These are phyloP conservation scores for Acanthacorydalis orientalis DNA, from an alignment of 2,888 invertebrate genomes.

Conservation along the genomic window DNA sequence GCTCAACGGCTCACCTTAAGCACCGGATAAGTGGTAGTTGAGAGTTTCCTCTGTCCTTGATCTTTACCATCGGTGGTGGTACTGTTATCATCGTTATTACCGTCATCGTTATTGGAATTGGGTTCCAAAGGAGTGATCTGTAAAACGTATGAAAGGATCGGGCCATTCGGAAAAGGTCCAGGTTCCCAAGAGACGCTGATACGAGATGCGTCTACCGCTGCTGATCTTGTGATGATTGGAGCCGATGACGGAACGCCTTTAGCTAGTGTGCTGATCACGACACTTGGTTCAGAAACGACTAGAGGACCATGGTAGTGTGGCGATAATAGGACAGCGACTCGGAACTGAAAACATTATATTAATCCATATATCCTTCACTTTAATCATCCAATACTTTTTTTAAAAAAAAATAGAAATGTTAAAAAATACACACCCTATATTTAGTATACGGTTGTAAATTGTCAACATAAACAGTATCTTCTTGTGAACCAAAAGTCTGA, in stretches of 20 bases:
- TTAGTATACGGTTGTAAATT: conserved; percentile 75
- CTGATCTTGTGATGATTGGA: conserved; percentile 55
- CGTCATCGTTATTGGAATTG: no score
- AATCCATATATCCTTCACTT: neutral
- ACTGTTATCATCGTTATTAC: no score
- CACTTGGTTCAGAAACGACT: conserved; percentile 56
- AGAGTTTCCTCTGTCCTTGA: no score
- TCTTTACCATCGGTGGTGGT: neutral
- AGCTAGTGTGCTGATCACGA: conserved; percentile 57
- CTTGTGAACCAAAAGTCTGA: conserved; percentile 41
- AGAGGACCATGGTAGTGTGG: conserved; percentile 43
- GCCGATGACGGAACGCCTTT: conserved; percentile 60
- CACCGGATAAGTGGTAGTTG: conserved; percentile 18
- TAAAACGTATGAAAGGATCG: conserved; percentile 70
- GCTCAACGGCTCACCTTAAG: conserved; percentile 22
- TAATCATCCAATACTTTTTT: neutral
- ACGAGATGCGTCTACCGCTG: conserved; percentile 64
- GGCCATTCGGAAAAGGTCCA: conserved; percentile 75
- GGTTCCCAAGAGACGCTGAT: conserved; percentile 81
- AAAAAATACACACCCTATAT: conserved; percentile 46
- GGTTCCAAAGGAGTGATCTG: conserved; percentile 29
- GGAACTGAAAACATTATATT: conserved; percentile 47
- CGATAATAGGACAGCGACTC: conserved; percentile 65
- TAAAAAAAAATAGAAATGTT: neutral
- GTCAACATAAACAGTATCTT: conserved; percentile 49